These are phyloP conservation scores for Nemopilema nomurai DNA, from an alignment of 30 jellyfish, hydroid and myxozoan genomes.

Conservation along the genomic window DNA sequence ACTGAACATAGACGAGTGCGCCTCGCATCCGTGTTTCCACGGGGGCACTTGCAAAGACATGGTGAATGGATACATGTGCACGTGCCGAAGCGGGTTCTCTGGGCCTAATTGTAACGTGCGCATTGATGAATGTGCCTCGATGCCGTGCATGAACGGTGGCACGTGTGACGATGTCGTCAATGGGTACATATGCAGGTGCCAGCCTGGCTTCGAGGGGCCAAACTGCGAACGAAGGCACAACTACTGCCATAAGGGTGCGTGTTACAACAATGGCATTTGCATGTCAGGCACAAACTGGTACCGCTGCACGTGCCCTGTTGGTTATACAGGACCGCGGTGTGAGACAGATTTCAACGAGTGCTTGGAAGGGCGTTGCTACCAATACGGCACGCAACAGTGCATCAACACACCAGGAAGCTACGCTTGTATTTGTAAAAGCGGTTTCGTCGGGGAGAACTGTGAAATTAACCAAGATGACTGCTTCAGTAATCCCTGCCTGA, in stretches of 20 bases:
- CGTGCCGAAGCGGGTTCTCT: conserved; percentile 74
- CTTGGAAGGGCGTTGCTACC: conserved; percentile 47
- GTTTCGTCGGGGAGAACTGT: conserved; percentile 78
- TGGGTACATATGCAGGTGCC: conserved; percentile 73
- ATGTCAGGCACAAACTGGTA: conserved; percentile 60
- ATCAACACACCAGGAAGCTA: conserved; percentile 77
- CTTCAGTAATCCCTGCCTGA: conserved; percentile 51
- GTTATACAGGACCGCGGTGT: conserved; percentile 85
- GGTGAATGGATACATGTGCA: conserved; percentile 64
- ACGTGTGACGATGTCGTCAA: conserved; percentile 70
- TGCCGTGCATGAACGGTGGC: conserved; percentile 71
- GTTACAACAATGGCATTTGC: conserved; percentile 77
- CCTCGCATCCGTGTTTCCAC: conserved; percentile 75
- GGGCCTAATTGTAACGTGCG: conserved; percentile 69
- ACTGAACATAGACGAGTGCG: conserved; percentile 69
- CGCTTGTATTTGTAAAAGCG: conserved; percentile 73
- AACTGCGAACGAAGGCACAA: conserved; percentile 67
- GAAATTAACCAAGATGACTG: conserved; percentile 75
- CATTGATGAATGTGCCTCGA: conserved; percentile 71
- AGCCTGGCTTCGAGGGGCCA: conserved; percentile 71
- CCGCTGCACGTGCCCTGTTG: conserved; percentile 68
- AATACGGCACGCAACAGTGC: conserved; percentile 71
- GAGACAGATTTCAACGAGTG: conserved; percentile 71
- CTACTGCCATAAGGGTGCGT: conserved; percentile 82
- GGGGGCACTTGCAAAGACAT: conserved; percentile 76